A percentile compares a stretch with the other conserved stretches of the same genome.
These are phyloP conservation scores for Enteromius unitaeniatus DNA, from an alignment of 2,797 vertebrate species.

Conservation along the genomic window DNA sequence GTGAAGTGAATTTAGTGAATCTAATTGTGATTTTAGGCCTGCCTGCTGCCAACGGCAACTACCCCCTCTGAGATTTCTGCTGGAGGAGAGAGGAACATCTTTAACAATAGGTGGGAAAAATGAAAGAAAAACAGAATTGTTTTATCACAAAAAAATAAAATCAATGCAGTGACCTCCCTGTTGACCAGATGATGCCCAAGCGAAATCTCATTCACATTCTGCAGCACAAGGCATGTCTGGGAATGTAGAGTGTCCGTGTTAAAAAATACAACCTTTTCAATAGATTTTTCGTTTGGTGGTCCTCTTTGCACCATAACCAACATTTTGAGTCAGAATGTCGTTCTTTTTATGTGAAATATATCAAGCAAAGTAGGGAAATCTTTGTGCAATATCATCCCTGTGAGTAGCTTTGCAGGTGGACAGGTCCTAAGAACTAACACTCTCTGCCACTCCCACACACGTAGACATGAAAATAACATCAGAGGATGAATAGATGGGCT, in stretches of 20 bases:
- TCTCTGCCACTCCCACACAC: conserved; percentile 16
- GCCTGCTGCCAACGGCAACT: conserved; percentile 32
- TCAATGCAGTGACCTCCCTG: conserved; percentile 48
- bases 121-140: conserved; percentile 36
- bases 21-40: conserved; percentile 48
- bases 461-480: conserved; percentile 22
- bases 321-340: conserved; percentile 2
- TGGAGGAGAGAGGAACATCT: conserved; percentile 54
- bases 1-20: background rate
- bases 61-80: conserved; percentile 47
- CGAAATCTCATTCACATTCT: conserved; percentile 39
- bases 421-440: conserved; percentile 21
- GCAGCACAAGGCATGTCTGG: conserved; percentile 14
- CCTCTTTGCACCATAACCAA: conserved; percentile 16
- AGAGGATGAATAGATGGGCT: conserved; percentile 38
- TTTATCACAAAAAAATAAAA: conserved; percentile 22
- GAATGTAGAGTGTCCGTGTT: conserved; percentile 21
- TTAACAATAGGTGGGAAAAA: conserved; percentile 51
- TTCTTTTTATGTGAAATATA: conserved; percentile 38
- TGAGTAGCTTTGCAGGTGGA: conserved; percentile 22
- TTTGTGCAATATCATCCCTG: conserved; percentile 15
- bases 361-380: background rate
- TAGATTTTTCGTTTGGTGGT: conserved; percentile 11
- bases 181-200: conserved; percentile 35
- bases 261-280: conserved; percentile 33